Base-by-base conservation (phyloP, 2,888 invertebrate genomes). In the Rhimphoctona megacephalus region DNA sequence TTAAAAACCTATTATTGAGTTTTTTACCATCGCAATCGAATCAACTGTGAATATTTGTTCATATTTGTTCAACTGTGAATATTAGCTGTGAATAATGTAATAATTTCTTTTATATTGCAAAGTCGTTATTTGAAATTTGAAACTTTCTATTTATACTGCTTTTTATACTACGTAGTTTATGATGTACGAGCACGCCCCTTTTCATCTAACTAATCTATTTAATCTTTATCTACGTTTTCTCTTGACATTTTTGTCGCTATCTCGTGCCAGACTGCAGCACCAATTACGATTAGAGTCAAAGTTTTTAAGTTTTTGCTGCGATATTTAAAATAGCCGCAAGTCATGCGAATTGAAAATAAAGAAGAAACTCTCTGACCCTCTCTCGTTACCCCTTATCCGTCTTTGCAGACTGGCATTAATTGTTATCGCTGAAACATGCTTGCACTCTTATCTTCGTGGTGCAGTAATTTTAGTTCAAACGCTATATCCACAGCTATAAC, bases 331-430 rank as follows among this genome's bases (percentile, higher is more conserved):
- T 64, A 30, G 64, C 72, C 72, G 72, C 5, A 64, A n/a, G 61
- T 72, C 88, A 83, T 87, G 85, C 85, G 85, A 87, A 85, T 76
- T 72, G 57, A 73, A 72, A 73, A 81, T 72, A 64, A 64, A 72
- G 25, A 52, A 36, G 33, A 36, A 72, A 64, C 64, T 54, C 30
- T 72, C 22, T n/a, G 36, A 43, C 46, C 22, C 54, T 49, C 52
- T 79, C 80, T 78, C 81, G 77, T 67, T 73, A 49, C 64, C 70
- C 43, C 57, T 80, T 61, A 49, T 80, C 64, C 72, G 39, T 81
- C 64, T 64, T 46, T 73, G 64, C 64, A 72, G 49, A 61, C 46
- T 46, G 72, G 49, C 72, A 73, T 72, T 81, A 81, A 81, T 81
- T 81, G 72, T 61, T 72, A 64, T 64, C 64, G 64, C 72, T 72